phyloP scores from a whole-genome alignment of 2,113 vertebrate species.

The Neotragus moschatus region DNA sequence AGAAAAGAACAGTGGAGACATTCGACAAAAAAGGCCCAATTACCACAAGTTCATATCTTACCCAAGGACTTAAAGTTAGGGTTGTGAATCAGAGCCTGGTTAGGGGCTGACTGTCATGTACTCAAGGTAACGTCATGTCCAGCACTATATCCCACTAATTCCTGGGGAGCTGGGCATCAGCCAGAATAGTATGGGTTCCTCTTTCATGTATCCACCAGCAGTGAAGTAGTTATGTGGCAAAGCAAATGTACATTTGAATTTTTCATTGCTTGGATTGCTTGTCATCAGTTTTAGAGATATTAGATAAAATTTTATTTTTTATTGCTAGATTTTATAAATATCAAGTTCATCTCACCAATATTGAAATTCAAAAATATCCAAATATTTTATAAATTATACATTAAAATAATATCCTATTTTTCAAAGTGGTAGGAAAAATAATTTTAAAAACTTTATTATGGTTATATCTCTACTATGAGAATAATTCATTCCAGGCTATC shows the following conservation, averaged over 20 bases:
- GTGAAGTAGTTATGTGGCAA: slow-evolving; percentile 54
- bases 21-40: slow-evolving; percentile 75
- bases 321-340: not conserved
- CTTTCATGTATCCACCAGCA: slow-evolving; percentile 88
- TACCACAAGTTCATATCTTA: slow-evolving; percentile 84
- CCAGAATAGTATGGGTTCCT: slow-evolving; percentile 91
- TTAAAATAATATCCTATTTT: not conserved
- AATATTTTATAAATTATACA: not conserved
- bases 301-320: not conserved
- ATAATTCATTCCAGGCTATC: not conserved
- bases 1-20: slow-evolving; percentile 76
- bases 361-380: not conserved
- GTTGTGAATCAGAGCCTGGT: slow-evolving; percentile 90
- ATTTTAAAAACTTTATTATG: not conserved
- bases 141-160: slow-evolving; percentile 97
- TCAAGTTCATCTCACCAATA: not conserved
- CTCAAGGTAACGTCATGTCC: slow-evolving; percentile 99
- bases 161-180: slow-evolving; percentile 87
- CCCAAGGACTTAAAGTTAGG: slow-evolving; percentile 80
- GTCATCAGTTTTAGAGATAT: not conserved
- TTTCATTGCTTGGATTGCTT: not conserved
- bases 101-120: slow-evolving; percentile 99
- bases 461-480: not conserved
- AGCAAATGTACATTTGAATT: slow-evolving; percentile 56
- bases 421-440: not conserved